These are phyloP conservation scores for Crotalus tigris DNA, from an alignment of 2,113 vertebrate species.

Conservation along the genomic window DNA sequence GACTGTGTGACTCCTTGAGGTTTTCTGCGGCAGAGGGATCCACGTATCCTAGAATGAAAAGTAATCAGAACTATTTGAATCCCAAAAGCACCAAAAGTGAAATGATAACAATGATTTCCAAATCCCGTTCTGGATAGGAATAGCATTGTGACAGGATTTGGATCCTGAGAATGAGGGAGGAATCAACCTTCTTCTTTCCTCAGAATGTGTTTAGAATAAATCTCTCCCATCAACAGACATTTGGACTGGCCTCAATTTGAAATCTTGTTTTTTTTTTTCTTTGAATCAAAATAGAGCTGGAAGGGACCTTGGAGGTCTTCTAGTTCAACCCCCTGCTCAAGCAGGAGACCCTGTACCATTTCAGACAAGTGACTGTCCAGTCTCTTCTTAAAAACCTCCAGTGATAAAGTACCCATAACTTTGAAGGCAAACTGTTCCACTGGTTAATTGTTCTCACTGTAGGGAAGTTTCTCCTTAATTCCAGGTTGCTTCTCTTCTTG, in stretches of 20 bases:
- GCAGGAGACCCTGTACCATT: no score
- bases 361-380: no score
- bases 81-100: neutral
- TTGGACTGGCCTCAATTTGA: neutral
- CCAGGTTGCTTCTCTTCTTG: no score
- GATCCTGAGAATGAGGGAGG: neutral
- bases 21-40: constrained; percentile 49
- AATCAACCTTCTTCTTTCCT: neutral
- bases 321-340: no score
- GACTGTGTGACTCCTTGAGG: constrained; percentile 16
- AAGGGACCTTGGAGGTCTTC: no score
- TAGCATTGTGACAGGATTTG: neutral
- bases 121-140: neutral
- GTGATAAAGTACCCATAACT: no score
- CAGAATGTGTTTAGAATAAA: neutral
- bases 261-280: neutral
- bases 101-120: neutral
- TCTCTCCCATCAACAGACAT: neutral
- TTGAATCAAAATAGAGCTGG: no score
- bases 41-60: constrained; percentile 65
- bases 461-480: no score
- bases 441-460: no score
- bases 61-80: neutral
- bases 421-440: no score
- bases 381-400: no score